phyloP scores from a whole-genome alignment of 1,140 invertebrate species.

The Hylaeus volcanicus region DNA sequence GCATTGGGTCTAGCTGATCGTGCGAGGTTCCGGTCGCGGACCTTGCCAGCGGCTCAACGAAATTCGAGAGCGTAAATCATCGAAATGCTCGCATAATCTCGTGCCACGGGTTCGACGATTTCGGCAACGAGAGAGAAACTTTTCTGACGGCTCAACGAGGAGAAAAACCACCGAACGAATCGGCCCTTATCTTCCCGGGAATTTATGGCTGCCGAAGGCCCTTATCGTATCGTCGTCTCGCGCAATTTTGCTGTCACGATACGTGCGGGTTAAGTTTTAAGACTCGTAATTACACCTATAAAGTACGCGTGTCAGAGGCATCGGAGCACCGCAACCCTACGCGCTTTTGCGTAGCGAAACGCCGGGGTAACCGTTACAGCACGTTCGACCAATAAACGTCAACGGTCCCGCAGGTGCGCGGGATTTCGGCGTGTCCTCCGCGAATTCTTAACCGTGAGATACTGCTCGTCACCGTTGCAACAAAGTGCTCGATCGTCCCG shows the following conservation, averaged over 20 bases:
- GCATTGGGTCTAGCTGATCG: too few species aligned
- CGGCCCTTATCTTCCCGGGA: slow-evolving; percentile 15
- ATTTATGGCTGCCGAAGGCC: slow-evolving; percentile 40
- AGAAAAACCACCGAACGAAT: slow-evolving; percentile 4
- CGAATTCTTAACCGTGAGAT: slow-evolving; percentile 36
- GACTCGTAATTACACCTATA: slow-evolving; percentile 58
- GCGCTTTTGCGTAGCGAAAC: slow-evolving; percentile 34
- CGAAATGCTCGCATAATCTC: background rate
- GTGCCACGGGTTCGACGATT: background rate
- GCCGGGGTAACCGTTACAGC: slow-evolving; percentile 23
- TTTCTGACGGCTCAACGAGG: background rate
- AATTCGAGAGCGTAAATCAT: too few species aligned
- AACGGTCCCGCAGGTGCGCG: slow-evolving; percentile 40
- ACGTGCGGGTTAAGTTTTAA: slow-evolving; percentile 48
- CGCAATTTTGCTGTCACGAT: slow-evolving; percentile 57
- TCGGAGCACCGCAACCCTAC: slow-evolving; percentile 21
- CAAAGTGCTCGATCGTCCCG: background rate
- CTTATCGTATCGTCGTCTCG: slow-evolving; percentile 42
- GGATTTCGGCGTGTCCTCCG: slow-evolving; percentile 3
- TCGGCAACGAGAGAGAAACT: background rate
- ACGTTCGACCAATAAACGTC: slow-evolving; percentile 57
- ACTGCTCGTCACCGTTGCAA: slow-evolving; percentile 3
- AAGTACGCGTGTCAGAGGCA: slow-evolving; percentile 40
- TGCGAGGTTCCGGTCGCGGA: too few species aligned
- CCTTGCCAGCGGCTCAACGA: too few species aligned